A percentile compares a stretch with the other conserved stretches of the same genome.
phyloP scores from a whole-genome alignment of 1,140 invertebrate genomes.

The Drosophila seguyi region DNA sequence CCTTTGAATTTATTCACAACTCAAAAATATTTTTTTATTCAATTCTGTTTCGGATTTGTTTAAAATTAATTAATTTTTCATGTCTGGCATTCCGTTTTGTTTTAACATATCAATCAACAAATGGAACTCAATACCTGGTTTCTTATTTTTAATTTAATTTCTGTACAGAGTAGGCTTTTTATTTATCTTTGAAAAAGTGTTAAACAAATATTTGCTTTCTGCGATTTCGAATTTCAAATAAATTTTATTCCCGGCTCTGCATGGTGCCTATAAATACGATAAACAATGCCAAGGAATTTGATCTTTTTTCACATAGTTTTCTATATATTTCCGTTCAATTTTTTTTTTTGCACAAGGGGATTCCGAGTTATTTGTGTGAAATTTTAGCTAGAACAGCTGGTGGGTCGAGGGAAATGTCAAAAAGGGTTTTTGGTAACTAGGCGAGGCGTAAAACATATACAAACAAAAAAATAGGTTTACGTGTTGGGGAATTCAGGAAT shows the following conservation, averaged over 20 bases:
- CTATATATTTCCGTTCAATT: constrained; percentile 32
- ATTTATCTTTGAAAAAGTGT: not conserved
- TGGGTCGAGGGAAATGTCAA: not conserved
- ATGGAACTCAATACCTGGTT: not conserved
- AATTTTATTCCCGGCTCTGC: not conserved
- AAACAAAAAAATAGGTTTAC: constrained; percentile 2
- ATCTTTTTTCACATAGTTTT: constrained; percentile 45
- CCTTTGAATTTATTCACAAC: not conserved
- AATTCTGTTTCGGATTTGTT: not conserved
- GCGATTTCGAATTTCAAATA: constrained; percentile 17
- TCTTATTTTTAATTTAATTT: not conserved
- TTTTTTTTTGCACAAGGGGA: constrained; percentile 30
- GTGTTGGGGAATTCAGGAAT: constrained; percentile 8
- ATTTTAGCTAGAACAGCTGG: constrained; percentile 21
- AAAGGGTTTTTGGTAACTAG: constrained; percentile 3
- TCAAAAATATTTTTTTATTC: not conserved
- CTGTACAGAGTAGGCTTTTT: not conserved
- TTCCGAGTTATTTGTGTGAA: constrained; percentile 47
- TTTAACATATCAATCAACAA: not conserved
- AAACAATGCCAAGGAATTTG: constrained; percentile 38
- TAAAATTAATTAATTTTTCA: too few species aligned
- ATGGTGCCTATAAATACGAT: constrained; percentile 26
- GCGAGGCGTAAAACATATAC: constrained; percentile 5
- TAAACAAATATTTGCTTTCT: not conserved
- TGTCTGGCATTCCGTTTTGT: not conserved